phyloP scores from a whole-genome alignment of 2,113 vertebrate genomes.

The Strix aluco region DNA sequence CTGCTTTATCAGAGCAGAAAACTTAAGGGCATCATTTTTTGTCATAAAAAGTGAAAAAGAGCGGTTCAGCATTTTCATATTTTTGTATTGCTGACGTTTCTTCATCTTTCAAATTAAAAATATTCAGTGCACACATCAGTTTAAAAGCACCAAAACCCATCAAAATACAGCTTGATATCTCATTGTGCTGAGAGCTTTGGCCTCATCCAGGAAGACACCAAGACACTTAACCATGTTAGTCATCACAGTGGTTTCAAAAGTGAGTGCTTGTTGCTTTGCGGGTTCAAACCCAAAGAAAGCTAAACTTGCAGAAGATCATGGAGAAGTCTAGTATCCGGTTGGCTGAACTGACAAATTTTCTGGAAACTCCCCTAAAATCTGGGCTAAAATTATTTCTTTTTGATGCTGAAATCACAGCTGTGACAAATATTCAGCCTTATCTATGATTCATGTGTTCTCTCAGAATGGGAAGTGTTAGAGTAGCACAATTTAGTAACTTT shows the following conservation, averaged over 20 bases:
- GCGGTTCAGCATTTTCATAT: neutral
- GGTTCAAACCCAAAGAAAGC: neutral
- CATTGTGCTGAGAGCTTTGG: neutral
- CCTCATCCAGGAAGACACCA: neutral
- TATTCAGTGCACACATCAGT: neutral
- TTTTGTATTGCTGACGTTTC: neutral
- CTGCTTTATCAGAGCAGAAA: slow-evolving; percentile 1
- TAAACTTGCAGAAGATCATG: neutral
- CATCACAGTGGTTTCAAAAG: neutral
- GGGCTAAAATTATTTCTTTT: slow-evolving; percentile 63
- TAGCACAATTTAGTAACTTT: slow-evolving; percentile 65
- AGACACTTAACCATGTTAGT: neutral
- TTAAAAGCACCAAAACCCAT: neutral
- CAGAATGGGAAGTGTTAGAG: slow-evolving; percentile 55
- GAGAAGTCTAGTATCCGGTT: slow-evolving; percentile 15
- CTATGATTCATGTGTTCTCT: slow-evolving; percentile 63
- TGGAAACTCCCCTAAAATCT: slow-evolving; percentile 60
- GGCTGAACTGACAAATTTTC: slow-evolving; percentile 52
- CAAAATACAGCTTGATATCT: neutral
- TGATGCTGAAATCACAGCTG: slow-evolving; percentile 68
- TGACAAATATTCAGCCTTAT: slow-evolving; percentile 62
- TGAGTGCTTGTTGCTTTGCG: neutral
- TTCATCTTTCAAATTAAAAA: neutral
- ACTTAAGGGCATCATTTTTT: neutral
- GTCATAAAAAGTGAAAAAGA: neutral